phyloP scores from a whole-genome alignment of 2,888 invertebrate species.

The Rosalia funebris region DNA sequence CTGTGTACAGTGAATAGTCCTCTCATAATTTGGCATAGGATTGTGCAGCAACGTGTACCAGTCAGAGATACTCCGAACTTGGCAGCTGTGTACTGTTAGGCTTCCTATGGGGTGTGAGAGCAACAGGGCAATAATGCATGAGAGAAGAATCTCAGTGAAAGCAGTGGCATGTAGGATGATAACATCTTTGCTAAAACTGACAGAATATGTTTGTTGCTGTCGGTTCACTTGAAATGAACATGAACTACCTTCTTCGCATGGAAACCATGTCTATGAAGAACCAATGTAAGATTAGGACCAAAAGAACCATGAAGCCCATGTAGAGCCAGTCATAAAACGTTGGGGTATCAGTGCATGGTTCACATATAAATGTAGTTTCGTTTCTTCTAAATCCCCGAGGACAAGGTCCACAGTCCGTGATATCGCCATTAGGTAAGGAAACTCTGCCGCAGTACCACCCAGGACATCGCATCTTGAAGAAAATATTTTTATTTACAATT shows the following conservation, averaged over 20 bases:
- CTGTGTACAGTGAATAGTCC: slow-evolving; percentile 91
- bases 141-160: slow-evolving; percentile 80
- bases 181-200: slow-evolving; percentile 78
- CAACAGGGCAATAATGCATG: slow-evolving; percentile 81
- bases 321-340: slow-evolving; percentile 93
- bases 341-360: slow-evolving; percentile 79
- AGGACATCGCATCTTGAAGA: slow-evolving; percentile 70
- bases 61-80: slow-evolving; percentile 84
- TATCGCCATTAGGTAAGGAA: slow-evolving; percentile 73
- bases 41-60: slow-evolving; percentile 98
- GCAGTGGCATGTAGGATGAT: slow-evolving; percentile 84
- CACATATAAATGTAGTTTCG: slow-evolving; percentile 79
- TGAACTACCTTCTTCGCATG: slow-evolving; percentile 73
- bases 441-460: slow-evolving; percentile 87
- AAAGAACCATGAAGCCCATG: slow-evolving; percentile 90
- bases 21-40: slow-evolving; percentile 91
- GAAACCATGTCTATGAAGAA: slow-evolving; percentile 90
- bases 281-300: slow-evolving; percentile 90
- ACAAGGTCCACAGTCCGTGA: slow-evolving; percentile 88
- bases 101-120: slow-evolving; percentile 85
- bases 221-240: slow-evolving; percentile 1
- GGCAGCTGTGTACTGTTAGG: slow-evolving; percentile 81
- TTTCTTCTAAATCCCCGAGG: slow-evolving; percentile 84
- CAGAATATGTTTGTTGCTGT: slow-evolving; percentile 19
- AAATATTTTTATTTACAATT: slow-evolving; percentile 29